Evolutionary conservation across 1,140 invertebrate species (phyloP), one percentile per base, ranked within the genome.

Genomic region (Eciton burchellii): DNA sequence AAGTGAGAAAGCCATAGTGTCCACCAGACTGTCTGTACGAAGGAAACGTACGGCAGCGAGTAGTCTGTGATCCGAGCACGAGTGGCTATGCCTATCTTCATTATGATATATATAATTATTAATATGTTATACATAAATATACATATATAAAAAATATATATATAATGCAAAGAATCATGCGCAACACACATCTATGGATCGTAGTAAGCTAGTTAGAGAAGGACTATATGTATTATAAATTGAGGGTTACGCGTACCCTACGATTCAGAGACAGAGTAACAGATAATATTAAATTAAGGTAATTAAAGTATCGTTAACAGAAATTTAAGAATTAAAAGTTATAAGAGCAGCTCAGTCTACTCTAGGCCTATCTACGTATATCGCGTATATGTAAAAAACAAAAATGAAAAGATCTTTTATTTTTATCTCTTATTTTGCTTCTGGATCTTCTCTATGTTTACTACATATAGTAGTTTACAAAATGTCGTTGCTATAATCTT

Each of bases 1-100:
- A 91, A 91, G 90, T 87, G 87, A 90, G 85, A 92, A 91, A 94
- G 93, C 92, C 92, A 94, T 93, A 91, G 93, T 93, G 92, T 93
- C 92, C 91, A 92, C 88, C 92, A 90, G 92, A 94, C 91, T 93
- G 92, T 93, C 89, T 93, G 92, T 93, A 92, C 92, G 88, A 62
- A 47, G 65, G 74, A 81, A 83, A 83, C 89, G 92, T 91, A 93
- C 93, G 89, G 84, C 92, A 93, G 92, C 91, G 90, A 93, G 92
- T 93, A 93, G 92, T 94, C 93, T 94, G 93, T 94, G 93, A 94
- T 94, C 91, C 87, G 92, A 93, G 91, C 92, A 92, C 91, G 90
- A 90, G 92, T 94, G 93, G 93, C 92, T 93, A 94, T 93, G 92
- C 93, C 93, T 94, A 94, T 93, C 90, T 93, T 93, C 90, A 92